phyloP scores from a whole-genome alignment of 2,797 vertebrate species.

The Siniperca undulata region DNA sequence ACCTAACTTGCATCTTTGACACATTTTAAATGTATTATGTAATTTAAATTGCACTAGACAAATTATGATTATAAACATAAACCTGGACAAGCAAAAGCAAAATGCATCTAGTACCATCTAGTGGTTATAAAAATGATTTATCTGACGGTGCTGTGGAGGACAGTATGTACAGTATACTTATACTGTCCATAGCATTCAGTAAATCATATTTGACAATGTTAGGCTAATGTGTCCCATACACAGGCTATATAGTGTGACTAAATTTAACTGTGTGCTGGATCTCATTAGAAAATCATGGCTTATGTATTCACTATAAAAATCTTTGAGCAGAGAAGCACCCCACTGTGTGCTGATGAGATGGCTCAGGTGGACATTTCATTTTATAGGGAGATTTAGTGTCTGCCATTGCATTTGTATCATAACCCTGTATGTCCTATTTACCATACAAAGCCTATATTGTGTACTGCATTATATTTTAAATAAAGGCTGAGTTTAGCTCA shows the following conservation, averaged over 20 bases:
- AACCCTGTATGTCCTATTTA: constrained; percentile 42
- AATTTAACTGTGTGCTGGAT: constrained; percentile 52
- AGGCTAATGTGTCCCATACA: constrained; percentile 34
- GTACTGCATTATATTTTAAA: constrained; percentile 13
- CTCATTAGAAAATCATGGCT: constrained; percentile 51
- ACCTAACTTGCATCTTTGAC: neutral
- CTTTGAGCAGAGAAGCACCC: constrained; percentile 43
- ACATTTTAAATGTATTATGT: constrained; percentile 49
- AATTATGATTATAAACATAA: constrained; percentile 29
- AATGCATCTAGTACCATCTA: constrained; percentile 91
- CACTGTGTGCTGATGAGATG: constrained; percentile 46
- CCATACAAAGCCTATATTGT: constrained; percentile 20
- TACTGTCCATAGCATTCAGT: constrained; percentile 7
- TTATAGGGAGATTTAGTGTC: constrained; percentile 30
- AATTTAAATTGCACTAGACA: constrained; percentile 54
- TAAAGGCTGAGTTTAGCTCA: constrained; percentile 26
- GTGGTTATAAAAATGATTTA: constrained; percentile 76
- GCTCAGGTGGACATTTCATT: constrained; percentile 45
- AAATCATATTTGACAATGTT: constrained; percentile 55
- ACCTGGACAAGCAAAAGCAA: constrained; percentile 38
- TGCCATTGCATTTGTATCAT: constrained; percentile 26
- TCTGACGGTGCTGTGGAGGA: neutral
- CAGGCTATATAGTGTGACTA: constrained; percentile 34
- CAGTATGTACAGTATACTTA: neutral
- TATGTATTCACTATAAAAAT: constrained; percentile 38